Base-by-base conservation (phyloP, 2,888 invertebrate species). In the Monochamus alternatus region DNA sequence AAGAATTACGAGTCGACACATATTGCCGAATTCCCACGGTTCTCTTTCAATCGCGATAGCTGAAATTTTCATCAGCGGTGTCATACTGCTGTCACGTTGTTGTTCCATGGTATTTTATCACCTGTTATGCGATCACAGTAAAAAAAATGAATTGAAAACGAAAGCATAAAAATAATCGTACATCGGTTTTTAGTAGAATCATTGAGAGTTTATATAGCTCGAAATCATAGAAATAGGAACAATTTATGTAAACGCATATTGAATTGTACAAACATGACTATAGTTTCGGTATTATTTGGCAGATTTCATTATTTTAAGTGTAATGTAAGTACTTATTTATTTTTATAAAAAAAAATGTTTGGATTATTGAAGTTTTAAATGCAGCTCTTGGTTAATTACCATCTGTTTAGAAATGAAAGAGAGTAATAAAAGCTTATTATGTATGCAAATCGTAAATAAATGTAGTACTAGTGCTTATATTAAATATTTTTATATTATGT, bases 61-160 rank as follows among this genome's bases (percentile, higher is more conserved):
- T 55, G 22, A 55, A 55, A 55, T 7, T 55, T 55, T 55, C 10
- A 55, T 55, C 55, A 55, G 55, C 14, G 55, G 55, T 14, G 55
- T n/a, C 47, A 47, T 47, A 47, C 12, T 3, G 9, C 47, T 55
- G 10, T 55, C n/a, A n/a, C 1, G 9, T 9, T 51, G n/a, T 51
- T 51, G n/a, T 38, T 38, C 51, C 3, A n/a, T 51, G 10, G 51
- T 10, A 38, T 51, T 51, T 3, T n/a, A 10, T 51, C n/a, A n/a
- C 10, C 51, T n/a, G 10, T 51, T 9, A n/a, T 22, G 22, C 51
- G n/a, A 51, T 9, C 10, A 3, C 51, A n/a, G 3, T n/a, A n/a
- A n/a, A n/a, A n/a, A n/a, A 9, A 51, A 22, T 22, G 51, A 10
- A 9, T 51, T 51, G 10, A 10, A 51, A 51, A 51, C 7, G 5